Evolutionary conservation across 2,888 invertebrate genomes (phyloP).

Genomic region (Pristionchus entomophagus): DNA sequence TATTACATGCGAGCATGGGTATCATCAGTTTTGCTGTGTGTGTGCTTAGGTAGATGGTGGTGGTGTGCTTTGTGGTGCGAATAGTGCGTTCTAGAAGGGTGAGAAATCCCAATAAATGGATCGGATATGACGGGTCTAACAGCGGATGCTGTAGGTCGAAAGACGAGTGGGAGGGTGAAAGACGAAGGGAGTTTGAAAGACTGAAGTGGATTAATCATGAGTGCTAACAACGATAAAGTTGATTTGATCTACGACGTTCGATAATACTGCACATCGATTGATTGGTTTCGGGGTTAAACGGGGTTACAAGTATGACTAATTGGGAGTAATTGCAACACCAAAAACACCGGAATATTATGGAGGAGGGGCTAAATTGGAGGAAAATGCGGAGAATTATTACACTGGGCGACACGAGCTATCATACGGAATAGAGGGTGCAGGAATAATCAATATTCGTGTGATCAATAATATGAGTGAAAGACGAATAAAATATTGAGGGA

Average conservation of each 20-base stretch:
- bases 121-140: background rate
- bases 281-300: background rate
- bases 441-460: no score
- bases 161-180: constrained; percentile 6
- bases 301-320: constrained; percentile 25
- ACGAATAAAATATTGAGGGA: background rate
- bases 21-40: background rate
- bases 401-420: background rate
- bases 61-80: constrained; percentile 27
- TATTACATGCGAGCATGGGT: constrained; percentile 40
- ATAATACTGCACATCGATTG: constrained; percentile 32
- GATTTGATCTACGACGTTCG: constrained; percentile 26
- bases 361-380: background rate
- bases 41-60: constrained; percentile 33
- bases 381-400: constrained; percentile 26
- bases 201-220: background rate
- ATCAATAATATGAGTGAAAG: constrained; percentile 25
- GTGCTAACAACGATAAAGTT: background rate
- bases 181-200: background rate
- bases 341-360: constrained; percentile 12
- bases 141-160: background rate
- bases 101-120: background rate
- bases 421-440: constrained; percentile 8
- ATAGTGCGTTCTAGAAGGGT: background rate
- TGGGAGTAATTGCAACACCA: background rate